Evolutionary conservation across 1,140 invertebrate species (phyloP), one percentile per base, ranked within the genome.

Genomic region (Teleogryllus occipitalis): DNA sequence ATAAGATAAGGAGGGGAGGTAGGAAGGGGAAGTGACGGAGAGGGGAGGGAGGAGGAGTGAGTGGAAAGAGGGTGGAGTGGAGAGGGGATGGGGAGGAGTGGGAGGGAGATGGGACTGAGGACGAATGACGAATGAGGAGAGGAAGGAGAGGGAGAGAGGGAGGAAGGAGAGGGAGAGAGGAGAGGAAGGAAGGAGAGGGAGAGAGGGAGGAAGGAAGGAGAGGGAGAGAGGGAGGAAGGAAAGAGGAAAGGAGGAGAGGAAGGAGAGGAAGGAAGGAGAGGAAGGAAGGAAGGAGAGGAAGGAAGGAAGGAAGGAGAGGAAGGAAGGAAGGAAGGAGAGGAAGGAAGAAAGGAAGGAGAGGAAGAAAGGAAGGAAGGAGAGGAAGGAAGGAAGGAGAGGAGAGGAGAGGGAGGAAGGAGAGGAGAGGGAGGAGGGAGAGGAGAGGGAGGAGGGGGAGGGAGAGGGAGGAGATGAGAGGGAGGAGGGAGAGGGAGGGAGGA

Each of bases 401-500:
- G n/a, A n/a, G n/a, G n/a, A n/a, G n/a, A n/a, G n/a, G n/a, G n/a
- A n/a, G n/a, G n/a, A n/a, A n/a, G n/a, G n/a, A 2, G 5, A 39
- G 27, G 27, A 1, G 1, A 5, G 5, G 27, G 5, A 39, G 27
- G 27, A 39, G 5, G 1, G 27, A 5, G 27, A 72, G 65, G 14
- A n/a, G 65, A 6, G n/a, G 65, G 6, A 72, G 14, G 6, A 3
- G 65, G 65, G 6, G n/a, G n/a, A 14, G 65, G n/a, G 65, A 3
- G n/a, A n/a, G 14, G 6, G n/a, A 6, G n/a, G 6, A 15, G 1
- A 6, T 1, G n/a, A 72, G 65, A 2, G 54, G 76, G 14, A 4
- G 39, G 47, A 74, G 48, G 74, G 10, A 77, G 75, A 47, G 48
- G 79, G 74, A 77, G 7, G 74, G 47, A 47, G 47, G 74, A 7